phyloP scores from a whole-genome alignment of 2,888 invertebrate species.

The Caenorhabditis sulstoni region DNA sequence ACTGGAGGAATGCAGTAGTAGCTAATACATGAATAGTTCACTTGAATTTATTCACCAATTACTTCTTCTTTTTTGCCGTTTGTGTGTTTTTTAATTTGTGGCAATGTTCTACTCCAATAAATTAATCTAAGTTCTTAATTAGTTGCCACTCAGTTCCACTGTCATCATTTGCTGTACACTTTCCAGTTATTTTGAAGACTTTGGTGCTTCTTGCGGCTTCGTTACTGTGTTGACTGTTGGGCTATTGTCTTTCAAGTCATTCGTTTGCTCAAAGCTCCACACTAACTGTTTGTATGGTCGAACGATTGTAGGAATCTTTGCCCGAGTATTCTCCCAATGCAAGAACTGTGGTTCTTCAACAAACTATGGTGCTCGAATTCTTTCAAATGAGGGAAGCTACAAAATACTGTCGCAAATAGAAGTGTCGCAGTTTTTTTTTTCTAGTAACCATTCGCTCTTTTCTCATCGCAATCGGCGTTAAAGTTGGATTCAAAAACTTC shows the following conservation, averaged over 20 bases:
- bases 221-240: conserved; percentile 53
- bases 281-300: conserved; percentile 54
- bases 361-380: conserved; percentile 27
- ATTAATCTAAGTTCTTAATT: conserved; percentile 1
- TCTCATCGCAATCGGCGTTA: too few relatives aligned
- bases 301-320: conserved; percentile 29
- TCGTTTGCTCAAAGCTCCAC: conserved; percentile 58
- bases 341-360: conserved; percentile 1
- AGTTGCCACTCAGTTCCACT: background rate
- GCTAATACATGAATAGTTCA: conserved; percentile 14
- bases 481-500: too few relatives aligned
- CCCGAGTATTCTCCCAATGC: background rate
- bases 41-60: background rate
- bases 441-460: too few relatives aligned
- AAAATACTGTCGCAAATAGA: background rate
- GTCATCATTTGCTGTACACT: conserved; percentile 5
- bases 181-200: background rate
- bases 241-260: conserved; percentile 63
- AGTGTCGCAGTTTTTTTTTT: too few relatives aligned
- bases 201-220: conserved; percentile 50
- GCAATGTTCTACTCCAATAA: conserved; percentile 14
- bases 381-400: background rate
- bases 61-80: background rate
- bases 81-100: background rate
- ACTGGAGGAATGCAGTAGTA: conserved; percentile 61